These are phyloP conservation scores for Musca vetustissima DNA, from an alignment of 1,140 invertebrate species.

Conservation along the genomic window DNA sequence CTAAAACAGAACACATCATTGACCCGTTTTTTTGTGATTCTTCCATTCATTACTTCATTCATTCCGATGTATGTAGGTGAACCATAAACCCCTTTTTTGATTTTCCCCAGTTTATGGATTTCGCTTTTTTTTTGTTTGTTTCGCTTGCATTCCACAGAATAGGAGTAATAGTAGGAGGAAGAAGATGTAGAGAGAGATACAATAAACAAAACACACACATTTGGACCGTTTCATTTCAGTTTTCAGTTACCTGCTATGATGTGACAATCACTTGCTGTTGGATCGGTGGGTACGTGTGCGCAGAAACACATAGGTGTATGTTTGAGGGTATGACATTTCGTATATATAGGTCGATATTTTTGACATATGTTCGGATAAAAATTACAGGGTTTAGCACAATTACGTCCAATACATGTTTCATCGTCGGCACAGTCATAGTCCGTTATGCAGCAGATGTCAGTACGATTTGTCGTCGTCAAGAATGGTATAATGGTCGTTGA, in stretches of 20 bases:
- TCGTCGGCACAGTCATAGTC: constrained; percentile 58
- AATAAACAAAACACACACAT: neutral
- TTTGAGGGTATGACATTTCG: constrained; percentile 56
- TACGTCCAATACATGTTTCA: constrained; percentile 59
- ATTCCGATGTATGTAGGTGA: too few relatives aligned
- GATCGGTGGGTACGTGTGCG: constrained; percentile 43
- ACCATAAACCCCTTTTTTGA: constrained; percentile 31
- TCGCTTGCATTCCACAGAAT: constrained; percentile 24
- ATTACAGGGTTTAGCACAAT: constrained; percentile 63
- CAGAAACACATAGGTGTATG: constrained; percentile 62
- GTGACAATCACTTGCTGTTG: constrained; percentile 58
- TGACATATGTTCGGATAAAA: constrained; percentile 50
- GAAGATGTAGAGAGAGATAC: neutral
- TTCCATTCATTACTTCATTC: too few relatives aligned
- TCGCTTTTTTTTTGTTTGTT: too few relatives aligned
- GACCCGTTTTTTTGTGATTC: too few relatives aligned
- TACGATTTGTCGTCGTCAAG: constrained; percentile 18
- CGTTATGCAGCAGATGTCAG: constrained; percentile 32
- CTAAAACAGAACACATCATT: constrained; percentile 5
- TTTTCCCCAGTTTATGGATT: constrained; percentile 37
- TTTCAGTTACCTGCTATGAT: constrained; percentile 62
- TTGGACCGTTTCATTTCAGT: too few relatives aligned
- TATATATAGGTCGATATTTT: constrained; percentile 34
- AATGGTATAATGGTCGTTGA: neutral
- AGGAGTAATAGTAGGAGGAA: constrained; percentile 2